Percentiles rank a stretch among this genome's conserved stretches.
These are phyloP conservation scores for Dicentrarchus labrax DNA, from an alignment of 2,113 vertebrate genomes.

Conservation along the genomic window DNA sequence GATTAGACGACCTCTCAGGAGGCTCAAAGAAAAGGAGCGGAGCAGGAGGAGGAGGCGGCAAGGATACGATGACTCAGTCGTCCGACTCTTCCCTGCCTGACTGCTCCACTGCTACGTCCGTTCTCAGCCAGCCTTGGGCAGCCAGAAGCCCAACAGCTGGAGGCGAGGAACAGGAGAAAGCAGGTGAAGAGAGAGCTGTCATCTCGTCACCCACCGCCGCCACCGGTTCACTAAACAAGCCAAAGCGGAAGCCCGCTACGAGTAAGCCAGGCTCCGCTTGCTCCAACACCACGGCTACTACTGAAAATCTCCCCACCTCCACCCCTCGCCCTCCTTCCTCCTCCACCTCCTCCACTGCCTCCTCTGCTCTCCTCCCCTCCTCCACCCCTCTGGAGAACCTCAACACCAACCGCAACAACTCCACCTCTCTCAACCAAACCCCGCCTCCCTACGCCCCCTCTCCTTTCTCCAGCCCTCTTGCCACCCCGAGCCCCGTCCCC, in stretches of 20 bases:
- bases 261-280: conserved; percentile 75
- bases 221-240: conserved; percentile 87
- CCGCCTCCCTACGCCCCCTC: conserved; percentile 37
- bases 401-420: conserved; percentile 98
- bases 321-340: conserved; percentile 67
- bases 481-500: conserved; percentile 53
- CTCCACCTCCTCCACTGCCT: conserved; percentile 35
- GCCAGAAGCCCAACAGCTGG: conserved; percentile 58
- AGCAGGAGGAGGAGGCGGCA: conserved; percentile 68
- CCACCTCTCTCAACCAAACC: conserved; percentile 89
- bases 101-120: conserved; percentile 89
- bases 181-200: conserved; percentile 41
- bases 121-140: conserved; percentile 88
- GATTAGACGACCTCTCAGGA: conserved; percentile 78
- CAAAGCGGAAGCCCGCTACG: conserved; percentile 90
- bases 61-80: conserved; percentile 80
- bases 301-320: conserved; percentile 24
- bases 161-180: conserved; percentile 47
- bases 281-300: conserved; percentile 23
- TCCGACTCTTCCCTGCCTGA: conserved; percentile 89
- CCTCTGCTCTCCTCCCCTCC: conserved; percentile 57
- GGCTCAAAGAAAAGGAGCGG: conserved; percentile 82
- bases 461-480: conserved; percentile 40
- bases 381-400: conserved; percentile 85
- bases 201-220: conserved; percentile 59